Conservation (phyloP, 2,797 vertebrate genomes). For the Ataeniobius toweri region DNA sequence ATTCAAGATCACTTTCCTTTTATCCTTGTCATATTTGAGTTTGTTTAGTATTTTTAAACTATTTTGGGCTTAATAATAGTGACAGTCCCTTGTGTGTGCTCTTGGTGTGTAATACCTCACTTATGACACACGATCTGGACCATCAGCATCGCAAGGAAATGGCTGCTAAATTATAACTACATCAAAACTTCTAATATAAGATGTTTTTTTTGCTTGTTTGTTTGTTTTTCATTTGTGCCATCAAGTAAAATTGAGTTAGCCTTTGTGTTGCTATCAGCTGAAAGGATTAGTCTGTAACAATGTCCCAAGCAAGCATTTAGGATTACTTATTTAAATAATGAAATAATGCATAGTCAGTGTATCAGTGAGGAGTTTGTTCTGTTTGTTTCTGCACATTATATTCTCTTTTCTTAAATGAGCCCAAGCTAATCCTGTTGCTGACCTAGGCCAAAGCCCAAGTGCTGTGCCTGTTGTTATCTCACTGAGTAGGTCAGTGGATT, state of each 20-base stretch:
- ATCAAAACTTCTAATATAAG: slow-evolving; percentile 12
- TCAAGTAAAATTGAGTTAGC: slow-evolving; percentile 14
- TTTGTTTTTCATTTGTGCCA: slow-evolving; percentile 1
- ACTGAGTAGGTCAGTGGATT: slow-evolving; percentile 84
- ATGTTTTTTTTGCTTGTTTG: neutral
- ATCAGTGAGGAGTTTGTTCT: slow-evolving; percentile 16
- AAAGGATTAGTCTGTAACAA: slow-evolving; percentile 2
- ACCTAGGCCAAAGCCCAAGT: slow-evolving; percentile 76
- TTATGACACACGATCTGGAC: neutral
- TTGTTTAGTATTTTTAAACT: neutral
- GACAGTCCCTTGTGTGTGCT: neutral
- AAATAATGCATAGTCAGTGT: neutral
- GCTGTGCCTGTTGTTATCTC: slow-evolving; percentile 77
- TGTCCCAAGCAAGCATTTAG: neutral
- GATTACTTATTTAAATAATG: neutral
- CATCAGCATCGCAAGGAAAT: neutral
- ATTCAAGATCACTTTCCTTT: too few species aligned
- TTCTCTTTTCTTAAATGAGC: slow-evolving; percentile 67
- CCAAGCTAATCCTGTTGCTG: slow-evolving; percentile 78
- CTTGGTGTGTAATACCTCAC: neutral
- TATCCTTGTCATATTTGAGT: neutral
- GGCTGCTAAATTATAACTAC: slow-evolving; percentile 11
- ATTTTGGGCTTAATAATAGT: neutral
- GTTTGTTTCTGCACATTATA: slow-evolving; percentile 40
- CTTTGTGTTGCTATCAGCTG: slow-evolving; percentile 11